Evolutionary conservation across 1,140 invertebrate genomes (phyloP).

Genomic region (Zeugodacus cucurbitae): DNA sequence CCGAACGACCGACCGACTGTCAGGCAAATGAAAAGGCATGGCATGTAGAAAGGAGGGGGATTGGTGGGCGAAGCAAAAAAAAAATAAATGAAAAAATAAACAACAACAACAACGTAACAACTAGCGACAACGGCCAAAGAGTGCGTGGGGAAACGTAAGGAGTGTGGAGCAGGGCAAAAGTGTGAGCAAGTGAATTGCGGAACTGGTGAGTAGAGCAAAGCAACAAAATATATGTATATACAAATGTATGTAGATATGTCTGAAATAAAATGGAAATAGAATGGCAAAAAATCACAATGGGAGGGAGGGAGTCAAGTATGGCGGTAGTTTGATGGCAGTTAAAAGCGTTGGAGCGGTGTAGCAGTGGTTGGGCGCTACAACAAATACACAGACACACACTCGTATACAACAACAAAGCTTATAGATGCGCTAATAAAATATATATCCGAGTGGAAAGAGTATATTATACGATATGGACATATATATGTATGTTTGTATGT

Average conservation of each 20-base stretch:
- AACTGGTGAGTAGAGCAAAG: constrained; percentile 6
- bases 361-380: neutral
- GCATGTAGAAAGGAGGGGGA: neutral
- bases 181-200: constrained; percentile 26
- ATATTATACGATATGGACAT: neutral
- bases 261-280: constrained; percentile 16
- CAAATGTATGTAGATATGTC: neutral
- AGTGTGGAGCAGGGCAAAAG: neutral
- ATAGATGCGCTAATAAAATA: neutral
- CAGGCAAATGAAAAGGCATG: neutral
- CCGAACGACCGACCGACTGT: neutral
- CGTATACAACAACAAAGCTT: neutral
- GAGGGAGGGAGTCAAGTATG: neutral
- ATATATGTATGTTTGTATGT: neutral
- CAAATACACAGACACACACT: neutral
- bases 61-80: neutral
- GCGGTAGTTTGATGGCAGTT: neutral
- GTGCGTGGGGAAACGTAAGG: neutral
- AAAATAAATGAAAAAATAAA: too few species aligned
- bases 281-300: neutral
- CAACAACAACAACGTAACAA: neutral
- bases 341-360: neutral
- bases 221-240: neutral
- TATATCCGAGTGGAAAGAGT: neutral
- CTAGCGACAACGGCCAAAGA: neutral